phyloP scores from a whole-genome alignment of 2,113 vertebrate genomes.

The Melanerpes formicivorus region DNA sequence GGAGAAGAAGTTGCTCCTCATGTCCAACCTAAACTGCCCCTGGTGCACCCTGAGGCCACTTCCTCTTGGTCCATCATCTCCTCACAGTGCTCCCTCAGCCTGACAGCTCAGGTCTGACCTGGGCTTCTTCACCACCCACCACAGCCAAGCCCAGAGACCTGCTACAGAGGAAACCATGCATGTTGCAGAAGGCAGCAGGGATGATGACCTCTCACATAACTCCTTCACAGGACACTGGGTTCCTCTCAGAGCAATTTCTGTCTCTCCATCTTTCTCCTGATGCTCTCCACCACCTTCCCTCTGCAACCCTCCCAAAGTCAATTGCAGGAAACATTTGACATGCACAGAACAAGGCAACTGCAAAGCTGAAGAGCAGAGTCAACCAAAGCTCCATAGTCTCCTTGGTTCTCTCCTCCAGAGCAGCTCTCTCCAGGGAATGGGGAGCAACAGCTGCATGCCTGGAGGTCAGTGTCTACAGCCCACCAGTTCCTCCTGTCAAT shows the following conservation, averaged over 20 bases:
- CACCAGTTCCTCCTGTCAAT: fast-evolving
- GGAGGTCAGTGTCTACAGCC: background rate
- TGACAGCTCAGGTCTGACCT: background rate
- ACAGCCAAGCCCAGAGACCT: background rate
- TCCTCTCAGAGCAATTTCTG: background rate
- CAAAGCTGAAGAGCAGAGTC: background rate
- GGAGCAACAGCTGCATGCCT: background rate
- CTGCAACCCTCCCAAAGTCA: background rate
- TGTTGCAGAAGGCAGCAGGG: background rate
- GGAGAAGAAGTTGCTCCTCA: too few relatives aligned
- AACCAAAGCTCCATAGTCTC: background rate
- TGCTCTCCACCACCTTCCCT: background rate
- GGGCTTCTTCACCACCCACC: background rate
- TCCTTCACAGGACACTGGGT: background rate
- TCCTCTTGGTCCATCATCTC: background rate
- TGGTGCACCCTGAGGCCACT: background rate
- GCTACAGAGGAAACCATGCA: fast-evolving
- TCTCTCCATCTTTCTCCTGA: background rate
- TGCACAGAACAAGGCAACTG: background rate
- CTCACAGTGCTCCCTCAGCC: background rate
- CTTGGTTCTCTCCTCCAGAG: background rate
- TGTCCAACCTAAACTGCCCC: background rate
- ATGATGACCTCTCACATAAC: background rate
- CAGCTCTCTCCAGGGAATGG: fast-evolving
- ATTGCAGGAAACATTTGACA: background rate